Percentiles rank a stretch among this genome's conserved stretches.
phyloP scores from a whole-genome alignment of 2,797 vertebrate species.

The Avahi laniger region DNA sequence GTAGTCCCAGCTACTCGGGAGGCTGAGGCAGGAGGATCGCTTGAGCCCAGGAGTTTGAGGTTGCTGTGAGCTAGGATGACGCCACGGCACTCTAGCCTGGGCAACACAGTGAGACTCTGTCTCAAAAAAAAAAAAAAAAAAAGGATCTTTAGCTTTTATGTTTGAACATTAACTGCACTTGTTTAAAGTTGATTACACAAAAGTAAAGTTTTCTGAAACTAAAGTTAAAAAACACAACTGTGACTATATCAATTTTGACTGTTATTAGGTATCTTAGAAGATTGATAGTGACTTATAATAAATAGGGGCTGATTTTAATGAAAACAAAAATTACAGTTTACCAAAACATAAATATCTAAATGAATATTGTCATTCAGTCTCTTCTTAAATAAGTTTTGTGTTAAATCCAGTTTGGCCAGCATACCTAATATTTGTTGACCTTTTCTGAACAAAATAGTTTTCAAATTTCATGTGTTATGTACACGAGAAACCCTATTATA shows the following conservation, averaged over 20 bases:
- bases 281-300: not conserved
- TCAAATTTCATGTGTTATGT: not conserved
- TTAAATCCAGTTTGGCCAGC: not conserved
- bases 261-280: not conserved
- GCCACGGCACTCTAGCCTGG: no score
- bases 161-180: not conserved
- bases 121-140: no score
- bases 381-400: not conserved
- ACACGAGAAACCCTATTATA: not conserved
- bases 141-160: conserved; percentile 29
- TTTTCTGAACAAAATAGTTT: not conserved
- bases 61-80: no score
- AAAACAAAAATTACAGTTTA: not conserved
- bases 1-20: no score
- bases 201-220: conserved; percentile 4
- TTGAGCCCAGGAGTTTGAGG: no score
- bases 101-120: no score
- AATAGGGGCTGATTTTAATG: not conserved
- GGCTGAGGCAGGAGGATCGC: no score
- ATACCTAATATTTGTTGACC: not conserved
- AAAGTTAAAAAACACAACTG: not conserved
- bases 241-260: not conserved
- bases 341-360: not conserved
- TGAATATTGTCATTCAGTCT: conserved; percentile 15
- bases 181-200: conserved; percentile 26